Percentiles rank a stretch among this genome's conserved stretches.
phyloP scores from a whole-genome alignment of 2,113 vertebrate genomes.

The human (Homo sapiens) region DNA sequence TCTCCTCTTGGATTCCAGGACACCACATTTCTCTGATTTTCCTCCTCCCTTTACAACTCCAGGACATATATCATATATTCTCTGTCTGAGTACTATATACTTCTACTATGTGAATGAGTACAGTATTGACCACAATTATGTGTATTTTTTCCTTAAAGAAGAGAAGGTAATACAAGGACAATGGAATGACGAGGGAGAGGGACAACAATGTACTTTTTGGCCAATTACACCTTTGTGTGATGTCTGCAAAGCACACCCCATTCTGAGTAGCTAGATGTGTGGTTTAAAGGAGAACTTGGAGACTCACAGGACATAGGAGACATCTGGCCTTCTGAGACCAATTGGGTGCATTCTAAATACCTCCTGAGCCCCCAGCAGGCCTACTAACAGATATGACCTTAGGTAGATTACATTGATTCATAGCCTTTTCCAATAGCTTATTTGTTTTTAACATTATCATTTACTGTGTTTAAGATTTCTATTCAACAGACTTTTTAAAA shows the following conservation, averaged over 20 bases:
- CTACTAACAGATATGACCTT: background rate
- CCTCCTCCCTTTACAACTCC: background rate
- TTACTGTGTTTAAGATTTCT: background rate
- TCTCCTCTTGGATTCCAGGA: background rate
- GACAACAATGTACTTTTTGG: background rate
- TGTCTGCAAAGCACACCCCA: background rate
- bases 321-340: background rate
- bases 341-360: background rate
- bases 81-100: background rate
- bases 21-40: constrained; percentile 12
- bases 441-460: background rate
- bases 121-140: background rate
- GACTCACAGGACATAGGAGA: background rate
- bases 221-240: background rate
- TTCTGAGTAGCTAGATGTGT: background rate
- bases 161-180: background rate
- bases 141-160: background rate
- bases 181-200: background rate
- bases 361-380: background rate
- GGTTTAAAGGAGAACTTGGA: background rate
- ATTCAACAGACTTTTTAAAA: background rate
- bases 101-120: background rate
- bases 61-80: background rate
- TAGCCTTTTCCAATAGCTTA: background rate
- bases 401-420: background rate